Percentiles rank a stretch among this genome's conserved stretches.
Conservation (phyloP, 2,113 vertebrate genomes). For the Cichladusa arquata region DNA sequence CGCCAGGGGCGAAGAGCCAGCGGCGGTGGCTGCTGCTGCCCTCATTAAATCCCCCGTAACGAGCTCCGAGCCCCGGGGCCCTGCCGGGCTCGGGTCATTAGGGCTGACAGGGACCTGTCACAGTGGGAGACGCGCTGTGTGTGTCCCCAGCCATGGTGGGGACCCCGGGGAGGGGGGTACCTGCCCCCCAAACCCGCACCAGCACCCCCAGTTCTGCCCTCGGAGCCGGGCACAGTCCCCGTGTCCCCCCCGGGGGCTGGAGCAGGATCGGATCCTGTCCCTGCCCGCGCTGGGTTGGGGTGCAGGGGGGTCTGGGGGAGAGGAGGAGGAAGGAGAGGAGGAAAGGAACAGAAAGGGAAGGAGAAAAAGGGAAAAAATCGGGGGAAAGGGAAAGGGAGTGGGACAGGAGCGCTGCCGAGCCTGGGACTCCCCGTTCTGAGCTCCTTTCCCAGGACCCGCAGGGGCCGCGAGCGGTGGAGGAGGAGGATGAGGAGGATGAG, state of each 20-base stretch:
- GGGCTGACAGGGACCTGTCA: slow-evolving; percentile 34
- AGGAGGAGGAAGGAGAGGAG: no score
- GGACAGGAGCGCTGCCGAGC: background rate
- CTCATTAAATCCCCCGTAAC: slow-evolving; percentile 60
- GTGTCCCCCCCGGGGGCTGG: accelerated
- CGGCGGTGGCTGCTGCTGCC: slow-evolving; percentile 42
- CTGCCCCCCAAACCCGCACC: background rate
- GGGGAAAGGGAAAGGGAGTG: no score
- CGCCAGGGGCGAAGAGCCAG: slow-evolving; percentile 40
- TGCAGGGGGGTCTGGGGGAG: background rate
- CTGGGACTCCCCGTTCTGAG: background rate
- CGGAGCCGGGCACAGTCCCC: accelerated
- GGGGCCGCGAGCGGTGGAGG: background rate
- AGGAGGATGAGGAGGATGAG: background rate
- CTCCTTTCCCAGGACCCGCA: background rate
- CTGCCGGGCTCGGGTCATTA: slow-evolving; percentile 33
- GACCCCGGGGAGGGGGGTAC: background rate
- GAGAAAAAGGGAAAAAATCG: no score
- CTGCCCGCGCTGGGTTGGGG: background rate
- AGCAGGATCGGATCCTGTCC: background rate
- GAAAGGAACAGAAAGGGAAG: no score
- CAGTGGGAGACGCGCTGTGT: background rate
- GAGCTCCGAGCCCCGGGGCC: slow-evolving; percentile 50
- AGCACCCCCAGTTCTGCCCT: background rate
- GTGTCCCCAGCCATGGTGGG: background rate